phyloP scores from a whole-genome alignment of 2,113 vertebrate genomes.

The Ranitomeya imitator region DNA sequence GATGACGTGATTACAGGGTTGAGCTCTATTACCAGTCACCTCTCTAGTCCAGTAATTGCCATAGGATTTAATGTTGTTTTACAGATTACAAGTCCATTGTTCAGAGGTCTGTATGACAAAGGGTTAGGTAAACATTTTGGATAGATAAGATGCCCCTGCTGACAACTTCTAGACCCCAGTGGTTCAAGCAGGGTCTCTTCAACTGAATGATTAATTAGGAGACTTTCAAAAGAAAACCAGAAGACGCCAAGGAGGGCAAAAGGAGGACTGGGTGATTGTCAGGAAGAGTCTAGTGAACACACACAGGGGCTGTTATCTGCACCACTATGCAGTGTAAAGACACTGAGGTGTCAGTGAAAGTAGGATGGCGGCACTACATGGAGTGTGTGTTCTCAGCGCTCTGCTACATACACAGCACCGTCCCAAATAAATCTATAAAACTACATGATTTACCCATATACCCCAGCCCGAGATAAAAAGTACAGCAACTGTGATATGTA shows the following conservation, averaged over 20 bases:
- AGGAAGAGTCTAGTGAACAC: slow-evolving; percentile 70
- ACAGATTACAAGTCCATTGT: slow-evolving; percentile 72
- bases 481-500: not conserved
- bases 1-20: not conserved
- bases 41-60: slow-evolving; percentile 20
- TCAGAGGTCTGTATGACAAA: slow-evolving; percentile 78
- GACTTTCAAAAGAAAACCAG: slow-evolving; percentile 68
- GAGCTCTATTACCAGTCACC: not conserved
- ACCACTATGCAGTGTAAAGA: slow-evolving; percentile 65
- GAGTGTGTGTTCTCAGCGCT: not conserved
- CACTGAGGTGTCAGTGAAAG: slow-evolving; percentile 45
- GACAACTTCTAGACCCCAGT: slow-evolving; percentile 82
- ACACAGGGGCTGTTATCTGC: slow-evolving; percentile 64
- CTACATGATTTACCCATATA: not conserved
- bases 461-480: too few relatives aligned
- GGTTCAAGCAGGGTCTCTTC: slow-evolving; percentile 67
- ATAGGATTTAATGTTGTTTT: slow-evolving; percentile 65
- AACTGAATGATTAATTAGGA: slow-evolving; percentile 68
- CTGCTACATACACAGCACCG: not conserved
- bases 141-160: slow-evolving; percentile 81
- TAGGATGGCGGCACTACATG: not conserved
- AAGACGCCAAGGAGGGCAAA: slow-evolving; percentile 64
- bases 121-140: slow-evolving; percentile 86
- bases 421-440: not conserved
- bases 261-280: slow-evolving; percentile 66